Evolutionary conservation across 2,113 vertebrate species (phyloP), one percentile per base, ranked within the genome.

Genomic region (Suricata suricatta): DNA sequence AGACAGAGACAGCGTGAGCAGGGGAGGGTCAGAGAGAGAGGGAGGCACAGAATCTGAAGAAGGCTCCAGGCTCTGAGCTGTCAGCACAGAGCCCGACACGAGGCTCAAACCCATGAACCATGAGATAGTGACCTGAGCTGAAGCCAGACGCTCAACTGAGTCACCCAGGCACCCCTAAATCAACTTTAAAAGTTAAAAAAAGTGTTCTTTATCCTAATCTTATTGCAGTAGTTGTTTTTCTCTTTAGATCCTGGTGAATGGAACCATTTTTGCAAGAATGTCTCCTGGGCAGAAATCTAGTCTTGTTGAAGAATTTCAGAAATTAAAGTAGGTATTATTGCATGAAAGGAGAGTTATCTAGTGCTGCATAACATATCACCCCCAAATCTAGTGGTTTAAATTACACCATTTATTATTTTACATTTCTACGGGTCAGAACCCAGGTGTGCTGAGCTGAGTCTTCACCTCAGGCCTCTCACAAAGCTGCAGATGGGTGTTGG

Each of bases 301-400:
- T 38, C 97, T 99, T 0, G 2, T 99, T 44, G 98, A 99, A 98
- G 98, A 98, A 79, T 98, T 99, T 93, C 98, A 99, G 97, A 99
- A 98, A 95, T 97, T 98, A 38, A 95, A 98, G 98, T 99, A 98
- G 88, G 98, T 98, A 85, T 47, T 47, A 57, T 57, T 25, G 13
- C 27, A 38, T n/a, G 33, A 54, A 69, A 80, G 27, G 54, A 74
- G n/a, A 84, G 33, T 47, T 77, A 38, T 15, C 50, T 81, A 4
- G 16, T 47, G 27, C 69, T 47, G 8, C 7, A 54, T 60, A 93
- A 68, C 79, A 66, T 33, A 64, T 84, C 68, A 52, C n/a, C 0
- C 63, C 9, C 1, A 44, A 57, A 27, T 10, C 7, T 15, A 82
- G 54, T 44, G 31, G 15, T 16, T 87, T 52, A 85, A 88, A 68